Evolutionary conservation across 2,797 vertebrate species (phyloP).

Genomic region (Okamejei kenojei): DNA sequence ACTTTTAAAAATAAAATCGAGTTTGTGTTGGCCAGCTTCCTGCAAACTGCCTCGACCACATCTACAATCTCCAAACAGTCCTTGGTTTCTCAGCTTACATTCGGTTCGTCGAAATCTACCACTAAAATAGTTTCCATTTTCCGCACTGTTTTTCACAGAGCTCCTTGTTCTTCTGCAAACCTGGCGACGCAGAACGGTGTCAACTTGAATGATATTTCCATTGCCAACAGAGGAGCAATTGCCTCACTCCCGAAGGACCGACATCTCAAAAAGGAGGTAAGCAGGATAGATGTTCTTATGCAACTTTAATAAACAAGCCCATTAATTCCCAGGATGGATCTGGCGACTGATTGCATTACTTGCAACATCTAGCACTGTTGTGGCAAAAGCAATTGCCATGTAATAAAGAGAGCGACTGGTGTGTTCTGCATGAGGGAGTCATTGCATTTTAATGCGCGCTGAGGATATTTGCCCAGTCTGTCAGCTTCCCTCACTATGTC

Average conservation of each 20-base stretch:
- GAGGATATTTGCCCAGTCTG: not conserved
- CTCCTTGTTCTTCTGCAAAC: not conserved
- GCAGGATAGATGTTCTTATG: not conserved
- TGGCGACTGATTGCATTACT: not conserved
- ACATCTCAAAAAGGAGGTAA: not conserved
- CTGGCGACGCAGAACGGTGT: not conserved
- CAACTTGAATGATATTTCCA: not conserved
- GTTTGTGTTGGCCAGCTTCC: not conserved
- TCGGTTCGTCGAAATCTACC: not conserved
- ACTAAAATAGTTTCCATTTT: not conserved
- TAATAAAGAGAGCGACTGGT: slow-evolving; percentile 7
- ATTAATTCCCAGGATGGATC: slow-evolving; percentile 14
- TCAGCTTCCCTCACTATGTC: no score
- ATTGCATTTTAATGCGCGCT: not conserved
- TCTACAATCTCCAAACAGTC: not conserved
- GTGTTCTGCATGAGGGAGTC: not conserved
- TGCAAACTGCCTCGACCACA: not conserved
- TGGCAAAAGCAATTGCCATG: slow-evolving; percentile 12
- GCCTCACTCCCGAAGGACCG: not conserved
- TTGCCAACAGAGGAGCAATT: not conserved
- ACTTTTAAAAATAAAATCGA: no score
- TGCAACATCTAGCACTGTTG: not conserved
- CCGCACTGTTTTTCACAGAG: not conserved
- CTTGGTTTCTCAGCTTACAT: not conserved
- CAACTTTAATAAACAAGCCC: slow-evolving; percentile 12